These are phyloP conservation scores for Acanthurus leucopareius DNA, from an alignment of 2,797 vertebrate species.

Conservation along the genomic window DNA sequence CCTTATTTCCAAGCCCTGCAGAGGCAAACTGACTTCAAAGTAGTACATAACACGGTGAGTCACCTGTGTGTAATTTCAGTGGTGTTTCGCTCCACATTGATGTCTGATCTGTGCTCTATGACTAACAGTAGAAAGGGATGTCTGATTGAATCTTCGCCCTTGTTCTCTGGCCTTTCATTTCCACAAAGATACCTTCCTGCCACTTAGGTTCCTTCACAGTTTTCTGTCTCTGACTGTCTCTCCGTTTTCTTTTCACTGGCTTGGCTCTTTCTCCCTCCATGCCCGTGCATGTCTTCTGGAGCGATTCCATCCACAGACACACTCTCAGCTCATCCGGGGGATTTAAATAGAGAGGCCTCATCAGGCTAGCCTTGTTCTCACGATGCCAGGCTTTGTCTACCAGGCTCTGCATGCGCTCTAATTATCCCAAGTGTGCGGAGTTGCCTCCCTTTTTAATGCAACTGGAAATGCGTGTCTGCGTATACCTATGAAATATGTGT, in stretches of 20 bases:
- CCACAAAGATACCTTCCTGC: constrained; percentile 49
- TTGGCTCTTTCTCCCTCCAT: constrained; percentile 35
- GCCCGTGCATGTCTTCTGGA: constrained; percentile 65
- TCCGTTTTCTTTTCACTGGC: constrained; percentile 19
- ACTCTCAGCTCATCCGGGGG: constrained; percentile 60
- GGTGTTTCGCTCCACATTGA: constrained; percentile 12
- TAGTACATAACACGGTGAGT: constrained; percentile 50
- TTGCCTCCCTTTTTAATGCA: constrained; percentile 25
- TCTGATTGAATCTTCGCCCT: constrained; percentile 55
- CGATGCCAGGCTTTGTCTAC: constrained; percentile 67
- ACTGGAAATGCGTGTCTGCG: constrained; percentile 40
- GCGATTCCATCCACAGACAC: constrained; percentile 61
- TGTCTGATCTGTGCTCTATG: constrained; percentile 47
- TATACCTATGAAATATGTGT: constrained; percentile 16
- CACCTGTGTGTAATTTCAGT: constrained; percentile 60
- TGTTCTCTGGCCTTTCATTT: constrained; percentile 60
- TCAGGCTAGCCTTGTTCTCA: constrained; percentile 71
- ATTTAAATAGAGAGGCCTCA: constrained; percentile 76
- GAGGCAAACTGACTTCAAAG: constrained; percentile 57
- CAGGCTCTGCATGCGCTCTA: constrained; percentile 57
- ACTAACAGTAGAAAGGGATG: constrained; percentile 44
- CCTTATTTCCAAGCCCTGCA: constrained; percentile 56
- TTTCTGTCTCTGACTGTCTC: background rate
- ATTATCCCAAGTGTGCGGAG: constrained; percentile 64
- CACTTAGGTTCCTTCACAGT: constrained; percentile 18